A percentile compares a stretch with the other conserved stretches of the same genome.
Evolutionary conservation across 2,797 vertebrate genomes (phyloP).

Genomic region (Glossophaga mutica): DNA sequence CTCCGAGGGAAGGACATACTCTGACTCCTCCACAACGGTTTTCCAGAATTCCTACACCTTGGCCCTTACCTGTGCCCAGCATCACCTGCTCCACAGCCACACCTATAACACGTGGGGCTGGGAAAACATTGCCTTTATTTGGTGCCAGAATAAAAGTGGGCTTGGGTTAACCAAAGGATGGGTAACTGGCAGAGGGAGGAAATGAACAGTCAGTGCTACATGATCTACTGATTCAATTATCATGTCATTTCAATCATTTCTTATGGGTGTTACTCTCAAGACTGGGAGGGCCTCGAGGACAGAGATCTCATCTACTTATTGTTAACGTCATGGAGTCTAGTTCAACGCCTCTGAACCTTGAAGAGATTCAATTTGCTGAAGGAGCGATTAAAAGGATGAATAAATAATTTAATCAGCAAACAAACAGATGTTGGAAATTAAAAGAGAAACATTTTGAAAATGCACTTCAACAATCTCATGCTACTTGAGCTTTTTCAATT

Average conservation of each 20-base stretch:
- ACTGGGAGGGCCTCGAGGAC: neutral
- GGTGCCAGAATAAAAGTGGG: neutral
- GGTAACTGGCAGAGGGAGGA: accelerated
- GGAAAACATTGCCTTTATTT: neutral
- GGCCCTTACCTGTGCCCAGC: neutral
- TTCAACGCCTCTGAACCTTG: neutral
- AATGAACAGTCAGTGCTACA: too few relatives aligned
- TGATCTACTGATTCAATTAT: neutral
- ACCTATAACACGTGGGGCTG: neutral
- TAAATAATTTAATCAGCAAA: constrained; percentile 67
- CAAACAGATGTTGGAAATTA: constrained; percentile 49
- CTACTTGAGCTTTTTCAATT: constrained; percentile 38
- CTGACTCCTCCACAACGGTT: neutral
- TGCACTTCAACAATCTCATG: neutral
- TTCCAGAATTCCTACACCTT: neutral
- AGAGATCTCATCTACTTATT: neutral
- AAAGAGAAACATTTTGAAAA: constrained; percentile 20
- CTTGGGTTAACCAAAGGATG: neutral
- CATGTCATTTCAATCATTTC: neutral
- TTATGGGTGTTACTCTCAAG: neutral
- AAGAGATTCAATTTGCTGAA: neutral
- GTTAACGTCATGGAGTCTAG: neutral
- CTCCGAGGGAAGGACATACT: neutral
- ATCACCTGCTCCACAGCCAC: neutral
- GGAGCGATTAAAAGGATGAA: constrained; percentile 42